Percentiles rank a stretch among this genome's conserved stretches.
These are phyloP conservation scores for Heteropelma amictum DNA, from an alignment of 2,888 invertebrate genomes.

Conservation along the genomic window DNA sequence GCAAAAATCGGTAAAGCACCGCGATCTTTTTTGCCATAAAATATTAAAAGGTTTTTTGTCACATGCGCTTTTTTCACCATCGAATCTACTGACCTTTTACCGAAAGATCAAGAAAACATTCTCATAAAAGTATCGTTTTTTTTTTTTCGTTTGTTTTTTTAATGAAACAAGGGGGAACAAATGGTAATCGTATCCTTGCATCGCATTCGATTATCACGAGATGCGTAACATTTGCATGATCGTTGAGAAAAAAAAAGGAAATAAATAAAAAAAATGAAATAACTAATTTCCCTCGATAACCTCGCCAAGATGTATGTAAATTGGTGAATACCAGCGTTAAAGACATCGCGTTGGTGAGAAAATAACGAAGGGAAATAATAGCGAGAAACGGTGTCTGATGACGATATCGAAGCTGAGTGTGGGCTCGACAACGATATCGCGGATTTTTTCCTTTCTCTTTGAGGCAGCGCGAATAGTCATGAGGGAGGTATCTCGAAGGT, in stretches of 20 bases:
- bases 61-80: no score
- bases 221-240: conserved; percentile 18
- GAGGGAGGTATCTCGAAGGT: conserved; percentile 46
- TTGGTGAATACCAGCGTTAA: not conserved
- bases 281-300: not conserved
- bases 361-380: conserved; percentile 3
- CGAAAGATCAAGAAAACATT: no score
- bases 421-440: conserved; percentile 28
- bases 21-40: no score
- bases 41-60: no score
- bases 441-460: conserved; percentile 54
- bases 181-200: no score
- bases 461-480: conserved; percentile 12
- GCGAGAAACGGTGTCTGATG: conserved; percentile 36
- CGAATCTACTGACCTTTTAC: no score
- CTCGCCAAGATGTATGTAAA: not conserved
- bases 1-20: no score
- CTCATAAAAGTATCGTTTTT: not conserved
- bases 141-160: not conserved
- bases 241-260: not conserved
- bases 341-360: not conserved
- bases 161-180: not conserved
- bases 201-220: not conserved
- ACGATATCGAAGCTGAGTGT: no score
- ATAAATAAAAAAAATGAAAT: not conserved